Base-by-base conservation (phyloP, 2,797 vertebrate species). In the Xiphophorus birchmanni region DNA sequence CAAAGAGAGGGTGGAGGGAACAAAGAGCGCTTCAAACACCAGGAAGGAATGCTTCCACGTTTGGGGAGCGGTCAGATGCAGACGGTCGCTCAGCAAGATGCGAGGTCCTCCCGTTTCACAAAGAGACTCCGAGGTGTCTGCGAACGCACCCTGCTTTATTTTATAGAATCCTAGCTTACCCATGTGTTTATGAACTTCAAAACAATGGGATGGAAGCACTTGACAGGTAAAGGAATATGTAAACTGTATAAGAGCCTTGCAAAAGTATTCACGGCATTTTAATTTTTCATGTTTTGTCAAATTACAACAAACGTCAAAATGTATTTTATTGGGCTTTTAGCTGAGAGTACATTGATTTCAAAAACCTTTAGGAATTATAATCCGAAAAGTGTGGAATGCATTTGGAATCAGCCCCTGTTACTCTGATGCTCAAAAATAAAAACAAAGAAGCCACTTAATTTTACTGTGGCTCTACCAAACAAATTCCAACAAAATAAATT, bases 81-180 rank as follows among this genome's bases (percentile, higher is more conserved):
- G 85, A 82, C 63, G 42, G 92, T 91, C 92, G 82, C 80, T 93
- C 94, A 88, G 91, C 78, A 17, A 84, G 80, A 90, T 45, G 76
- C 83, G 71, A 89, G 85, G 79, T 90, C 86, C 78, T 90, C 87
- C 84, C 29, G 13, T 90, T 88, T 90, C 88, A 90, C 84, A 69
- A 65, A 79, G 84, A 87, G 85, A 84, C 87, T 85, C 84, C 7
- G 13, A 78, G 73, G 76, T 48, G 88, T 85, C 89, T 84, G 6
- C 2, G 11, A 77, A 77, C 73, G 60, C 82, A 50, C 69, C 80
- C 58, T 3, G 35, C 42, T 45, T 71, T 17, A 29, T 8, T 72
- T 45, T 8, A 72, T 0, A n/a, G 12, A 45, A 8, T 72, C 23
- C 23, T 7, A 4, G 69, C 69, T 44, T 13, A 45, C 42, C 42